Percentiles rank a stretch among this genome's conserved stretches.
These are phyloP conservation scores for Drosophila willistoni DNA, from an alignment of 1,140 invertebrate species.

Conservation along the genomic window DNA sequence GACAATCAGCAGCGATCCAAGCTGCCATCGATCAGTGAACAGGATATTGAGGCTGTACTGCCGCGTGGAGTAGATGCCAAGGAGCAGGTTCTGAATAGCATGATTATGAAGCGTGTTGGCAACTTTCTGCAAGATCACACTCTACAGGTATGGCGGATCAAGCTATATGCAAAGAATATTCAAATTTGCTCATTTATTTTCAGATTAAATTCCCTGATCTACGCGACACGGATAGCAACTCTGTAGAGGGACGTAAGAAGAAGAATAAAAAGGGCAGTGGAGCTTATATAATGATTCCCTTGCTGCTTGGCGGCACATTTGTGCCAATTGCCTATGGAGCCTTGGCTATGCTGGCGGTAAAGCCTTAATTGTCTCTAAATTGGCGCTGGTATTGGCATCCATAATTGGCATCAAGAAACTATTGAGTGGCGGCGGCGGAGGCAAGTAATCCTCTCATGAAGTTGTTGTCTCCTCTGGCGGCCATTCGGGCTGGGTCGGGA, in stretches of 20 bases:
- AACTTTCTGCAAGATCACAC: slow-evolving; percentile 90
- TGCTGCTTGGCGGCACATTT: slow-evolving; percentile 90
- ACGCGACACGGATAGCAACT: slow-evolving; percentile 47
- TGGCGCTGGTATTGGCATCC: slow-evolving; percentile 90
- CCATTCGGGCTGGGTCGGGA: slow-evolving; percentile 88
- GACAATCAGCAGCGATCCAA: slow-evolving; percentile 57
- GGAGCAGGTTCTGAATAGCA: slow-evolving; percentile 88
- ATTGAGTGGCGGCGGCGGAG: slow-evolving; percentile 86
- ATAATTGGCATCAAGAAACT: slow-evolving; percentile 93
- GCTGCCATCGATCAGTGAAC: slow-evolving; percentile 78
- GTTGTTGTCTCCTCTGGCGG: slow-evolving; percentile 88
- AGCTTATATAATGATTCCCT: slow-evolving; percentile 89
- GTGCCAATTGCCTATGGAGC: slow-evolving; percentile 91
- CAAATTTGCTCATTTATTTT: neutral
- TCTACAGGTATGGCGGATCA: slow-evolving; percentile 86
- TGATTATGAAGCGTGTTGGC: slow-evolving; percentile 89
- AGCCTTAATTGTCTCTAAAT: slow-evolving; percentile 91
- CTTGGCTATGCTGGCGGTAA: slow-evolving; percentile 92
- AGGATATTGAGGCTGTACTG: slow-evolving; percentile 87
- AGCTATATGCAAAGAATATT: neutral
- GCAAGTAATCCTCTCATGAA: slow-evolving; percentile 87
- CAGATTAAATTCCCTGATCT: slow-evolving; percentile 72
- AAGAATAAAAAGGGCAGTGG: slow-evolving; percentile 88
- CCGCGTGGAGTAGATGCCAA: slow-evolving; percentile 88
- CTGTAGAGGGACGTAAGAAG: slow-evolving; percentile 74